phyloP scores from a whole-genome alignment of 2,113 vertebrate species.

The Rhombomys opimus region DNA sequence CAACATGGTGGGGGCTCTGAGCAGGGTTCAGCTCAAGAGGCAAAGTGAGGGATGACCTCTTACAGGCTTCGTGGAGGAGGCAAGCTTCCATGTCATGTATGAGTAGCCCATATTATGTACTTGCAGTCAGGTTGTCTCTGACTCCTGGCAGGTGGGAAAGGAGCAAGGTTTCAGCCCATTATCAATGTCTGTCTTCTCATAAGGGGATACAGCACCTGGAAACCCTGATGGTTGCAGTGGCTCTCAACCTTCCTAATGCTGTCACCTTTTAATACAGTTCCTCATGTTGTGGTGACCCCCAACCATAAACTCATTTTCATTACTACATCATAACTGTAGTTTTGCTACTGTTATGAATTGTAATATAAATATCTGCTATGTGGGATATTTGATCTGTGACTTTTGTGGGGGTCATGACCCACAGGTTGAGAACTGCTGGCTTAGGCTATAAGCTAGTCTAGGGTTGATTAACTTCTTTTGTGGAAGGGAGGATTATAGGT shows the following conservation, averaged over 20 bases:
- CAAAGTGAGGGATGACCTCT: neutral
- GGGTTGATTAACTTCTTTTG: neutral
- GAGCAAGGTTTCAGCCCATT: neutral
- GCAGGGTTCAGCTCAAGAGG: neutral
- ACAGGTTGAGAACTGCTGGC: neutral
- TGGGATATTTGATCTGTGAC: neutral
- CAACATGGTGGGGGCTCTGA: neutral
- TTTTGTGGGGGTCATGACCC: neutral
- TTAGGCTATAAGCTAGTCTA: neutral
- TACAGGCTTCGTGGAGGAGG: neutral
- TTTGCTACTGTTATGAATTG: neutral
- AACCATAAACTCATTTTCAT: neutral
- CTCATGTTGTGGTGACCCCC: neutral
- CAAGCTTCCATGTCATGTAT: too few relatives aligned
- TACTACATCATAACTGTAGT: neutral
- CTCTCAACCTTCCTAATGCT: neutral
- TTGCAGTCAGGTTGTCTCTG: neutral
- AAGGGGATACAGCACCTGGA: neutral
- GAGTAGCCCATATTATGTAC: too few relatives aligned
- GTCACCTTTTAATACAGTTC: neutral
- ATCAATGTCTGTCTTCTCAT: neutral
- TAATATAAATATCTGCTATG: neutral
- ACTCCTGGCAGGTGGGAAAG: neutral
- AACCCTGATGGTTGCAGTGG: neutral
- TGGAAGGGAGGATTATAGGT: neutral